Conservation (phyloP, 2,113 vertebrate genomes). For the Vulpes vulpes region DNA sequence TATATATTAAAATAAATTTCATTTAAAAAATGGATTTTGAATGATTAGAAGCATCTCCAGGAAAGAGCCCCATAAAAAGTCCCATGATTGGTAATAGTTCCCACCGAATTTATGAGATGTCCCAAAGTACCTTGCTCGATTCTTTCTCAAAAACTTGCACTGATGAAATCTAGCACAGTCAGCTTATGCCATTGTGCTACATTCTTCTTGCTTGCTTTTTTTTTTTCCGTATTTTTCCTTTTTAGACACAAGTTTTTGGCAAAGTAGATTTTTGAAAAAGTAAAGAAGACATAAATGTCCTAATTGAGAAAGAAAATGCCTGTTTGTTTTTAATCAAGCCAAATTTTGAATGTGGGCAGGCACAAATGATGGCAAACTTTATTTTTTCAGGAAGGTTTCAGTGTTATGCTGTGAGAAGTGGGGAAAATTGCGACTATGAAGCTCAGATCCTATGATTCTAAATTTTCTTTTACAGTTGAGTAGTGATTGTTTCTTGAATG, state of each 20-base stretch:
- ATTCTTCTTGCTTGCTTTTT: neutral
- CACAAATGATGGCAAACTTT: slow-evolving; percentile 1
- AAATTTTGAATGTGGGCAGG: neutral
- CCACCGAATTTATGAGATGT: neutral
- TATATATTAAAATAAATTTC: neutral
- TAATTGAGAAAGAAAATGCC: neutral
- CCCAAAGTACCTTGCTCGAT: neutral
- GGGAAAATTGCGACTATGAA: neutral
- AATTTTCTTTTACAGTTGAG: slow-evolving; percentile 17
- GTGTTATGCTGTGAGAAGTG: neutral
- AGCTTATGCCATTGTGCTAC: neutral
- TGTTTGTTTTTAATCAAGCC: neutral
- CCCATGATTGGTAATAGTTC: neutral
- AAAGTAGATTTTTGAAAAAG: slow-evolving; percentile 18
- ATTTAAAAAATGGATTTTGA: slow-evolving; percentile 7
- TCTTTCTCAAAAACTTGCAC: slow-evolving; percentile 25
- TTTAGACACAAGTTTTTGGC: neutral
- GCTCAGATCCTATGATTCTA: neutral
- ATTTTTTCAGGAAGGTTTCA: neutral
- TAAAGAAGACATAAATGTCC: neutral
- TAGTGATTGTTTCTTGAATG: slow-evolving; percentile 67
- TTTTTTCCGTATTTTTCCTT: neutral
- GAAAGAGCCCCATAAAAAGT: neutral
- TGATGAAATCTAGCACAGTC: slow-evolving; percentile 4
- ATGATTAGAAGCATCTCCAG: neutral